Base-by-base conservation (phyloP, 2,888 invertebrate genomes). In the Pimpla rufipes region DNA sequence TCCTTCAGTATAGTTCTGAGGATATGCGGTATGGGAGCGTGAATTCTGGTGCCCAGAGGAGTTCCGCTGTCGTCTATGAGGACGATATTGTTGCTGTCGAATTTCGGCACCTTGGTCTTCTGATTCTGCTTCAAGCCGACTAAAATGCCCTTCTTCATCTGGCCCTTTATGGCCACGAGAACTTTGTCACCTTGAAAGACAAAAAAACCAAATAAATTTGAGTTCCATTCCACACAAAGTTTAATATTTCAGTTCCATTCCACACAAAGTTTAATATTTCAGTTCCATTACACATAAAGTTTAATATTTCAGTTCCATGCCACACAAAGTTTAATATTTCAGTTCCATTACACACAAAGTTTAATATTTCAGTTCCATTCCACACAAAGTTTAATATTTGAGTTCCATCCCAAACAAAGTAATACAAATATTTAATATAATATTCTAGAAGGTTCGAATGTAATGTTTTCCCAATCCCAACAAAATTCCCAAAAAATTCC, bases 11-110 rank as follows among this genome's bases (percentile, higher is more conserved):
- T 96, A 10, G 97, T 97, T 75, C 99, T 94, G 67, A 99, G 94
- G 83, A 97, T 95, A 2, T 98, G 97, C 0, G 99, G 99, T 84
- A 99, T 97, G 0, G 99, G 99, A 1, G 98, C 98, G 89, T 97
- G 97, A 88, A 99, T 98, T 88, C 99, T 95, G 1, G 98, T 99
- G 18, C 99, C 99, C 3, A 99, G 93, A 0, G 99, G 99, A 13
- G 97, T 96, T 18, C 99, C 99, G 90, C 95, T 97, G 90, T 99
- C 98, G 90, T 99, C 99, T 55, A 99, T 97, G 0, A 99, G 94
- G 0, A 99, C 99, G 75, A 99, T 94, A 94, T 99, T 99, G 92
- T 99, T 99, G 90, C 97, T 97, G 93, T 99, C 99, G 93, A 97
- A 98, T 92, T 97, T 97, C 0, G 99, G 99, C 47, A 98, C 95